These are phyloP conservation scores for Gallinago nigripennis DNA, from an alignment of 2,797 vertebrate species.

Conservation along the genomic window DNA sequence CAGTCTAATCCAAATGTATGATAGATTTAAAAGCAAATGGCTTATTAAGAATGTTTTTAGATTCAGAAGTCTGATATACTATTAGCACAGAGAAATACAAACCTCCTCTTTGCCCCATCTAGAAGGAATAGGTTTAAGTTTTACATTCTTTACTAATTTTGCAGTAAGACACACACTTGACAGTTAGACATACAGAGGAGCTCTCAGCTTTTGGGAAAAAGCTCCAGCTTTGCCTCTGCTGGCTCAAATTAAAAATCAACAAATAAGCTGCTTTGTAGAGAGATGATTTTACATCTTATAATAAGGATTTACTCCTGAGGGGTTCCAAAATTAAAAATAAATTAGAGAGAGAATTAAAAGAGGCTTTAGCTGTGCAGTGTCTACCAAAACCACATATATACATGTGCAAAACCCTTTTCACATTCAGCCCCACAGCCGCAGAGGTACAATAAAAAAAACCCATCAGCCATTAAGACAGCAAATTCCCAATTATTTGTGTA, in stretches of 20 bases:
- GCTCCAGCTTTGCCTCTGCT: neutral
- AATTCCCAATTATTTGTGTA: constrained; percentile 40
- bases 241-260: constrained; percentile 41
- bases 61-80: neutral
- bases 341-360: constrained; percentile 63
- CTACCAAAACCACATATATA: neutral
- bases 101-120: neutral
- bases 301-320: constrained; percentile 36
- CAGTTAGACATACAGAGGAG: neutral
- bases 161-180: neutral
- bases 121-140: neutral
- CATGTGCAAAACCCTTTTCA: neutral
- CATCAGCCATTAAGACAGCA: constrained; percentile 27
- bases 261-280: constrained; percentile 47
- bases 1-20: neutral
- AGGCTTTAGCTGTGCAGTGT: constrained; percentile 8
- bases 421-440: neutral
- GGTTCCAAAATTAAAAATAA: constrained; percentile 63
- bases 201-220: neutral
- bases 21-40: neutral
- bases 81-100: neutral
- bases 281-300: constrained; percentile 49
- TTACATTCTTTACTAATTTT: neutral
- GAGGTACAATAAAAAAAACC: neutral
- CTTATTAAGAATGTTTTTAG: neutral